These are phyloP conservation scores for Percina caprodes DNA, from an alignment of 2,113 vertebrate genomes.

Conservation along the genomic window DNA sequence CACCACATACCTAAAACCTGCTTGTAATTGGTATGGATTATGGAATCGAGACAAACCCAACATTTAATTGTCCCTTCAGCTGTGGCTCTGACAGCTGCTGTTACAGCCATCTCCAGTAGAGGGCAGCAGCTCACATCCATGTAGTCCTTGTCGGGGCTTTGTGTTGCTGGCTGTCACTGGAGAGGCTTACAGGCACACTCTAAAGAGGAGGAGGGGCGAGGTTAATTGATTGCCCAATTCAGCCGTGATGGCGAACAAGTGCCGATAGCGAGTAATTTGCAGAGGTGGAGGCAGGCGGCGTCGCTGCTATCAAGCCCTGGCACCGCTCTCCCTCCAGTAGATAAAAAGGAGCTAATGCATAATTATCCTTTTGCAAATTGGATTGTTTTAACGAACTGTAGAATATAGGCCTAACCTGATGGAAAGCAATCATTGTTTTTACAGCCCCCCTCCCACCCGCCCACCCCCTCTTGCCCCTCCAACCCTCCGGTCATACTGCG, in stretches of 20 bases:
- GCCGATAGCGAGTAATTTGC: constrained; percentile 98
- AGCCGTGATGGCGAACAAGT: constrained; percentile 94
- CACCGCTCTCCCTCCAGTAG: constrained; percentile 92
- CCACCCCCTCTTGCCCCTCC: constrained; percentile 47
- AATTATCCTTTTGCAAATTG: constrained; percentile 99
- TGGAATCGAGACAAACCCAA: neutral
- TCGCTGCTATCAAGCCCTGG: constrained; percentile 89
- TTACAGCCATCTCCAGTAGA: constrained; percentile 82
- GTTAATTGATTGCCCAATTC: constrained; percentile 98
- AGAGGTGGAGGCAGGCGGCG: constrained; percentile 90
- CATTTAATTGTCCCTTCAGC: neutral
- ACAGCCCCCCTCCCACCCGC: constrained; percentile 61
- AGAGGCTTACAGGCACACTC: constrained; percentile 18
- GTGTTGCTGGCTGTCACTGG: constrained; percentile 48
- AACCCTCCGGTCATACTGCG: constrained; percentile 84
- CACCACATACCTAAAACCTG: neutral
- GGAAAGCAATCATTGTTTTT: constrained; percentile 88
- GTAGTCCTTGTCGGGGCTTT: constrained; percentile 23
- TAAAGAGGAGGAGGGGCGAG: constrained; percentile 55
- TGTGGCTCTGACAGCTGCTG: neutral
- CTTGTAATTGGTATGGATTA: neutral
- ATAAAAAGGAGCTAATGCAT: constrained; percentile 99
- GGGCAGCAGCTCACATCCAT: constrained; percentile 82
- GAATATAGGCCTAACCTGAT: constrained; percentile 85
- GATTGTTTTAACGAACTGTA: constrained; percentile 99